A percentile compares a stretch with the other conserved stretches of the same genome.
phyloP scores from a whole-genome alignment of 2,797 vertebrate species.

The Apogon talboti region DNA sequence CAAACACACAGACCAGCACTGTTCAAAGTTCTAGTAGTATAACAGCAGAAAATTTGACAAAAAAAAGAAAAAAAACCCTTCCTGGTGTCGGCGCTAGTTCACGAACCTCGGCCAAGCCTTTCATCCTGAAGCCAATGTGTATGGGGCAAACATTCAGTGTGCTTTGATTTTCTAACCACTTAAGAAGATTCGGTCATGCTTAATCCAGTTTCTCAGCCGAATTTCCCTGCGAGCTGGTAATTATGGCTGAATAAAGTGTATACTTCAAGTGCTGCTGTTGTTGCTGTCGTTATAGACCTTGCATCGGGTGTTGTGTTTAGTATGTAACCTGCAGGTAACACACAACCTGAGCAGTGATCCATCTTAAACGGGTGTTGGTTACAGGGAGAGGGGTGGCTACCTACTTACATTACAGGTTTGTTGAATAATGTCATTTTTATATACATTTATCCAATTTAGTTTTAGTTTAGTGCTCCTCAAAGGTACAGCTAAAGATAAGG shows the following conservation, averaged over 20 bases:
- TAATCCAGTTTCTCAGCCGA: constrained; percentile 80
- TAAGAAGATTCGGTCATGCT: constrained; percentile 79
- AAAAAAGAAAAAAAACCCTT: constrained; percentile 53
- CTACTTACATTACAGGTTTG: too few species aligned
- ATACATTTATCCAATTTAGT: too few species aligned
- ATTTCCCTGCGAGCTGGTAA: constrained; percentile 76
- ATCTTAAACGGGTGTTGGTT: constrained; percentile 1
- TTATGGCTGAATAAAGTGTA: constrained; percentile 69
- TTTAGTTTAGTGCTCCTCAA: too few species aligned
- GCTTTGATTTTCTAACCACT: constrained; percentile 79
- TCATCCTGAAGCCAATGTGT: constrained; percentile 80
- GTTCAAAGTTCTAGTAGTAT: constrained; percentile 68
- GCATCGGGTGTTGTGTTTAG: constrained; percentile 39
- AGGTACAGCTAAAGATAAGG: too few species aligned
- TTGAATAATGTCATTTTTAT: too few species aligned
- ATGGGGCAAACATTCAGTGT: constrained; percentile 74
- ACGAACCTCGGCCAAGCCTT: constrained; percentile 78
- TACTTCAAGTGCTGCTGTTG: constrained; percentile 55
- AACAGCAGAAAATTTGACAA: constrained; percentile 73
- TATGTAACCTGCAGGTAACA: constrained; percentile 57
- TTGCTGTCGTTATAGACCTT: constrained; percentile 60
- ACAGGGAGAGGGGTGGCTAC: constrained; percentile 1
- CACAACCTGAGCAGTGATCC: constrained; percentile 35
- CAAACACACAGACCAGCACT: constrained; percentile 60
- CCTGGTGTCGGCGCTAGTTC: constrained; percentile 71